These are phyloP conservation scores for Calyptommatus sinebrachiatus DNA, from an alignment of 2,113 vertebrate species.

Conservation along the genomic window DNA sequence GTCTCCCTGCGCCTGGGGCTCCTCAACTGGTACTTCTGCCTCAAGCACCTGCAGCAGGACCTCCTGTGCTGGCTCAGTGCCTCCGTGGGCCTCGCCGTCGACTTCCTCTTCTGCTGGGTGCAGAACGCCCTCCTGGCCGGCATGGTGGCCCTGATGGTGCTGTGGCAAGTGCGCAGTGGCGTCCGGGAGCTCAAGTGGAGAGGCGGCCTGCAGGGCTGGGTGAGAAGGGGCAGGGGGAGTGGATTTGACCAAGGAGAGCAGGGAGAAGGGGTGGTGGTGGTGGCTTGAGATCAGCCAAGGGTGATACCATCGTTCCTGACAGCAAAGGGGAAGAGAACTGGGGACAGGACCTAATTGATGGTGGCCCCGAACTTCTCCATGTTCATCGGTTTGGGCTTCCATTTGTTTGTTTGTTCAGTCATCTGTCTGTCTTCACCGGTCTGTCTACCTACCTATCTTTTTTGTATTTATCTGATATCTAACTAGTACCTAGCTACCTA, in stretches of 20 bases:
- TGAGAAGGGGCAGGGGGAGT: too few relatives aligned
- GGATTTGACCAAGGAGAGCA: too few relatives aligned
- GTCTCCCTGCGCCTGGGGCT: slow-evolving; percentile 1
- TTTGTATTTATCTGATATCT: background rate
- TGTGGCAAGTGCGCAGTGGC: background rate
- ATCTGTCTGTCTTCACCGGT: background rate
- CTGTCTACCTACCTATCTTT: background rate
- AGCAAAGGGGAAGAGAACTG: background rate
- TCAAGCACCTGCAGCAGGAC: background rate
- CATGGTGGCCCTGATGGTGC: slow-evolving; percentile 19
- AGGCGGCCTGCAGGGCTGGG: background rate
- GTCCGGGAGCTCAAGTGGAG: background rate
- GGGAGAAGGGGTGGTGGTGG: background rate
- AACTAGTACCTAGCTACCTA: background rate
- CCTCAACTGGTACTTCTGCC: background rate
- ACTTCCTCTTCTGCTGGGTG: slow-evolving; percentile 4
- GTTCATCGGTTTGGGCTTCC: too few relatives aligned
- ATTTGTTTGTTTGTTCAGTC: too few relatives aligned
- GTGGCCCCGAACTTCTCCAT: too few relatives aligned
- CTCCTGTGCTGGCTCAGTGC: background rate
- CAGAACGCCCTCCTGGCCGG: slow-evolving; percentile 10
- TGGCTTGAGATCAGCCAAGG: background rate
- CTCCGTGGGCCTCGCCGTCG: background rate
- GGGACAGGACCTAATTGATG: too few relatives aligned
- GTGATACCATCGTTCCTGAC: background rate